Conservation (phyloP, 2,888 invertebrate species). For the Epinotia bilunana region DNA sequence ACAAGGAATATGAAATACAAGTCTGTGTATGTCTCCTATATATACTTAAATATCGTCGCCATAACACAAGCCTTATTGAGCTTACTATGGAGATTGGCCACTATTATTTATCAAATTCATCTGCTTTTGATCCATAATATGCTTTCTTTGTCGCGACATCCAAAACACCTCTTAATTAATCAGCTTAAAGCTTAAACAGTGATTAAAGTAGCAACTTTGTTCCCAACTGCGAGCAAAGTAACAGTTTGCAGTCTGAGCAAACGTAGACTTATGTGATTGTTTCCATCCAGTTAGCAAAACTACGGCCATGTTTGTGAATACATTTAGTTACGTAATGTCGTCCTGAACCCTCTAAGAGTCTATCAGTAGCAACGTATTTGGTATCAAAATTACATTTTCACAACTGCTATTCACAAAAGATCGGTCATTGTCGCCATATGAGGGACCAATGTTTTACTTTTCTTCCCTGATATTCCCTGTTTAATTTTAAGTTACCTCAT, state of each 20-base stretch:
- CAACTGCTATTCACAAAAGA: too few relatives aligned
- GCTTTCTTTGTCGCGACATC: background rate
- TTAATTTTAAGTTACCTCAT: too few relatives aligned
- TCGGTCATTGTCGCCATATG: too few relatives aligned
- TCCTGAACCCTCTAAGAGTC: background rate
- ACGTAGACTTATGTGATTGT: slow-evolving; percentile 41
- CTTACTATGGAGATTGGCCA: too few relatives aligned
- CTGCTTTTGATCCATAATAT: too few relatives aligned
- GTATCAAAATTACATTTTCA: background rate
- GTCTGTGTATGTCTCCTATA: too few relatives aligned
- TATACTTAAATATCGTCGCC: too few relatives aligned
- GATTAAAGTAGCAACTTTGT: slow-evolving; percentile 32
- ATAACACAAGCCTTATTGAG: too few relatives aligned
- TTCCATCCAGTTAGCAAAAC: slow-evolving; percentile 33
- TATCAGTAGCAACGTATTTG: background rate
- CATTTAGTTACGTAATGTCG: slow-evolving; percentile 1
- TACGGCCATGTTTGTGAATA: slow-evolving; percentile 15
- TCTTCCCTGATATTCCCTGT: too few relatives aligned
- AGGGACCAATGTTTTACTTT: too few relatives aligned
- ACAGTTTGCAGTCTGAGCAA: slow-evolving; percentile 36
- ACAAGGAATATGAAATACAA: too few relatives aligned
- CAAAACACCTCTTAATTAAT: slow-evolving; percentile 12
- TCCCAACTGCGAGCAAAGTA: slow-evolving; percentile 31
- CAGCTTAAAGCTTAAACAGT: slow-evolving; percentile 24
- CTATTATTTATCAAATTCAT: too few relatives aligned